Conservation (phyloP, 2,797 vertebrate genomes). For the Saxicola maurus region DNA sequence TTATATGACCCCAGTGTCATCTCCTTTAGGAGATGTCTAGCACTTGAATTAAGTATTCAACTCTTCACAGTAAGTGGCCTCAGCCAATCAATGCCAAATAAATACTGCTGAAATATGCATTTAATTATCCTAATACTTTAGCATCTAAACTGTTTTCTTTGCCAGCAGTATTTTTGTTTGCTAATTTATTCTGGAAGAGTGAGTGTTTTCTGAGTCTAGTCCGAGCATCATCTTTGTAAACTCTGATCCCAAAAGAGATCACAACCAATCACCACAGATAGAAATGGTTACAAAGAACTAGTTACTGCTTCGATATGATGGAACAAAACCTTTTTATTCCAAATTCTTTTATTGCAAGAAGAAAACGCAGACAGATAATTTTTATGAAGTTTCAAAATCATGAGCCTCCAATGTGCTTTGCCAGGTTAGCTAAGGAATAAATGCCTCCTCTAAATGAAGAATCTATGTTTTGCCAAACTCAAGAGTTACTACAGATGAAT, state of each 20-base stretch:
- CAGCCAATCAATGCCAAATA: conserved; percentile 70
- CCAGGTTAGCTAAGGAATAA: background rate
- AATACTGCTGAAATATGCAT: conserved; percentile 72
- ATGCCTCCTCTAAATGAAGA: background rate
- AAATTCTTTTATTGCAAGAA: background rate
- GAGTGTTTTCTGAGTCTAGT: conserved; percentile 38
- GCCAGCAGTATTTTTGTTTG: conserved; percentile 39
- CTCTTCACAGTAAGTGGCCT: conserved; percentile 63
- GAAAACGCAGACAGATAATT: background rate
- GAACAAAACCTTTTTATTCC: background rate
- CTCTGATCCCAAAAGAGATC: background rate
- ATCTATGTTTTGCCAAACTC: background rate
- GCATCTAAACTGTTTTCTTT: conserved; percentile 28
- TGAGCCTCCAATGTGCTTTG: background rate
- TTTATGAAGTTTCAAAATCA: background rate
- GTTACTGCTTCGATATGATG: background rate
- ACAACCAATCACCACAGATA: background rate
- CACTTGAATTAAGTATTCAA: conserved; percentile 66
- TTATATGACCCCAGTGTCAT: conserved; percentile 68
- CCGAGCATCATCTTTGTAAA: background rate
- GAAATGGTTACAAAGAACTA: background rate
- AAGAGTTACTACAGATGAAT: background rate
- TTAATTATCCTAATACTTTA: conserved; percentile 68
- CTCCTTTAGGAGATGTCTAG: conserved; percentile 64
- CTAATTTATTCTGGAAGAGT: conserved; percentile 49